These are phyloP conservation scores for Lophius piscatorius DNA, from an alignment of 2,113 vertebrate species.

Conservation along the genomic window DNA sequence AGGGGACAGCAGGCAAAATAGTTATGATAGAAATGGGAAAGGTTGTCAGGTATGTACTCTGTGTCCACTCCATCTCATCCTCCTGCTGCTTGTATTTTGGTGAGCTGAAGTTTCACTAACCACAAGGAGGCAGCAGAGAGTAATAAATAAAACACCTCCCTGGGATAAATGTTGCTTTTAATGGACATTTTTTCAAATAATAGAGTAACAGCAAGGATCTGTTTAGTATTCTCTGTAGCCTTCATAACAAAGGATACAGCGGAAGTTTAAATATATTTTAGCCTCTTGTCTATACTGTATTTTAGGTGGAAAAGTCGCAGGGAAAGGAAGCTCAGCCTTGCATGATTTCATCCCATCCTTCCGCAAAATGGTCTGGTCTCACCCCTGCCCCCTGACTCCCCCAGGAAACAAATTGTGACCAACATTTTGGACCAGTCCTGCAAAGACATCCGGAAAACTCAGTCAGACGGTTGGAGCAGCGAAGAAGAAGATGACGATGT, in stretches of 20 bases:
- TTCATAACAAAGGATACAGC: slow-evolving; percentile 8
- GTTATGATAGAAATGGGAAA: background rate
- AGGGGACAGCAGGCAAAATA: no score
- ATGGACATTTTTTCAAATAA: slow-evolving; percentile 9
- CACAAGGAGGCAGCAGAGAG: slow-evolving; percentile 76
- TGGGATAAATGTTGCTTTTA: background rate
- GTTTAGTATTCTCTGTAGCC: slow-evolving; percentile 14
- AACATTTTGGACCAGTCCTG: slow-evolving; percentile 75
- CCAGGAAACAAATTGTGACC: slow-evolving; percentile 77
- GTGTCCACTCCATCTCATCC: background rate
- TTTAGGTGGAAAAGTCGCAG: slow-evolving; percentile 80
- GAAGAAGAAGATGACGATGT: slow-evolving; percentile 77
- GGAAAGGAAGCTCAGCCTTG: slow-evolving; percentile 78
- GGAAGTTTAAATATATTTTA: slow-evolving; percentile 56
- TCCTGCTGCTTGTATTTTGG: slow-evolving; percentile 6
- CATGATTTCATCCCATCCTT: slow-evolving; percentile 73
- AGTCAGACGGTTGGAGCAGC: slow-evolving; percentile 78
- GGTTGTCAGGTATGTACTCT: background rate
- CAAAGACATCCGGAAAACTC: slow-evolving; percentile 65
- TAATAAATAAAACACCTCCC: slow-evolving; percentile 45
- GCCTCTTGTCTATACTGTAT: slow-evolving; percentile 76
- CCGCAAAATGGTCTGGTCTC: slow-evolving; percentile 75
- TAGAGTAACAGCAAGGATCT: slow-evolving; percentile 26
- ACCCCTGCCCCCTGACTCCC: slow-evolving; percentile 74
- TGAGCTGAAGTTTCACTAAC: slow-evolving; percentile 24